A percentile compares a stretch with the other conserved stretches of the same genome.
These are phyloP conservation scores for Diprion similis DNA, from an alignment of 1,140 invertebrate genomes.

Conservation along the genomic window DNA sequence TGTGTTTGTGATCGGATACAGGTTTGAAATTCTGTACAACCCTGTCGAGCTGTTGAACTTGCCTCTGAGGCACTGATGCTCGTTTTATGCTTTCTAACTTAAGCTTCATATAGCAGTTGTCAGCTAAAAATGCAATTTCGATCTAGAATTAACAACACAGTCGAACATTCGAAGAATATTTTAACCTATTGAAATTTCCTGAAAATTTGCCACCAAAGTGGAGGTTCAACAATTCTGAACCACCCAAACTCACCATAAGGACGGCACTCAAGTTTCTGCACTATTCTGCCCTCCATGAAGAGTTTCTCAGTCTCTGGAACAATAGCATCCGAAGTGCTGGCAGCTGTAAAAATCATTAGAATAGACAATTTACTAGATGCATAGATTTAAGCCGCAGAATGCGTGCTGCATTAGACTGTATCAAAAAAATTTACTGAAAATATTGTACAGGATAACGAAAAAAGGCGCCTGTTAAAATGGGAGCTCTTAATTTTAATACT, in stretches of 20 bases:
- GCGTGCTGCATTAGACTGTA: background rate
- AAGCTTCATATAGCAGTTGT: slow-evolving; percentile 87
- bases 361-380: slow-evolving; percentile 27
- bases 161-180: slow-evolving; percentile 26
- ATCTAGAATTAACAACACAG: no score
- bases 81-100: slow-evolving; percentile 87
- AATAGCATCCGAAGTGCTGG: slow-evolving; percentile 67
- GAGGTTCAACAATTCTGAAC: background rate
- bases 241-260: slow-evolving; percentile 71
- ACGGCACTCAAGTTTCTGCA: slow-evolving; percentile 92
- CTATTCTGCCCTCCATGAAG: slow-evolving; percentile 90
- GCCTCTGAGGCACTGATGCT: slow-evolving; percentile 79
- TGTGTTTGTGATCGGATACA: slow-evolving; percentile 88
- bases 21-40: slow-evolving; percentile 88
- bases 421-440: background rate
- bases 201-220: background rate
- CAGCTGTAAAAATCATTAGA: slow-evolving; percentile 52
- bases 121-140: slow-evolving; percentile 59
- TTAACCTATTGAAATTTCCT: slow-evolving; percentile 10
- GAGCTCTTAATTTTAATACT: no score
- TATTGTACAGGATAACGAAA: no score
- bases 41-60: slow-evolving; percentile 81
- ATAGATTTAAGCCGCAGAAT: no score
- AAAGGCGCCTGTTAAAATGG: no score
- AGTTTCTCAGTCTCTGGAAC: slow-evolving; percentile 84